Evolutionary conservation across 2,113 vertebrate genomes (phyloP), one percentile per base, ranked within the genome.

Genomic region (Calyptomena viridis): DNA sequence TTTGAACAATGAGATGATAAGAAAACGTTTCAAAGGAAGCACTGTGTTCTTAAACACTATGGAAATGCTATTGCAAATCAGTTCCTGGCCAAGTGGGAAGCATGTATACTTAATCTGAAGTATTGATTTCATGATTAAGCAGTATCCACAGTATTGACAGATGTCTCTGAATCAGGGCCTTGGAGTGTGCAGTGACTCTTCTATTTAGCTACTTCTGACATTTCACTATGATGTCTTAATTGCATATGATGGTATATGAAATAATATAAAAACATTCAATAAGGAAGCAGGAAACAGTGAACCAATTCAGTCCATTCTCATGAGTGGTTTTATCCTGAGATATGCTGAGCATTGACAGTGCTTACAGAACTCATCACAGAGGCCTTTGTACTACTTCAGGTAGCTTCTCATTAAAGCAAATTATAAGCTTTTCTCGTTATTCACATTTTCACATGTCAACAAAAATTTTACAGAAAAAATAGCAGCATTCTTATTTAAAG

Each of bases 61-160:
- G 42, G 72, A 95, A 93, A 94, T 77, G 44, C 10, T 88, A 11
- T 52, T 88, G 63, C 60, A 93, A 80, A 88, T 42, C 71, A 59
- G 15, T 35, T 90, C 35, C 83, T 88, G 56, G 47, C 52, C 63
- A 86, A 94, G 55, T 17, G 14, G 30, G 87, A 84, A 95, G 78
- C 84, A 94, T 1, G 6, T 85, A 84, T 2, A 3, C 60, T 81
- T 93, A 87, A 89, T 84, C 72, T 95, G 39, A 87, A 76, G 35
- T 85, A 96, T 94, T 66, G 92, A 97, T 90, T 91, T 89, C 47
- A 94, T 91, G 89, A 94, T 95, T 93, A 94, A 94, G 93, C 73
- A 89, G 52, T 86, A 93, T 94, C 27, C 60, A 81, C 68, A 74
- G 24, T 94, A 97, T 95, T 94, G 90, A 90, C 44, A 75, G 55